Evolutionary conservation across 2,113 vertebrate genomes (phyloP).

Genomic region (Sinocyclocheilus maitianheensis): DNA sequence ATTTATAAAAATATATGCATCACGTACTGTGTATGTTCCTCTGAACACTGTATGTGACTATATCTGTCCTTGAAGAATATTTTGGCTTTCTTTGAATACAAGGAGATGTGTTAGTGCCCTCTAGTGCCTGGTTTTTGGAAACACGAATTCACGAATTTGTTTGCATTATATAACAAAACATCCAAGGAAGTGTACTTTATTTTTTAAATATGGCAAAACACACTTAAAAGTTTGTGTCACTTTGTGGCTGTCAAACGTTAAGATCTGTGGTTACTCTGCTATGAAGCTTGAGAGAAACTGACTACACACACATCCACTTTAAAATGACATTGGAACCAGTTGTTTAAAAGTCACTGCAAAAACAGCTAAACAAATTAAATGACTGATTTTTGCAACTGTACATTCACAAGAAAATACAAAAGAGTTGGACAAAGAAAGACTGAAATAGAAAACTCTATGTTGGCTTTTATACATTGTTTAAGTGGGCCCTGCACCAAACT

Average conservation of each 20-base stretch:
- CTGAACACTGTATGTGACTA: not conserved
- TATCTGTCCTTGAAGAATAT: not conserved
- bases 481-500: not conserved
- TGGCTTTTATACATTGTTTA: not conserved
- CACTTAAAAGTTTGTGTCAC: not conserved
- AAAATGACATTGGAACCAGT: not conserved
- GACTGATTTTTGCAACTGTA: not conserved
- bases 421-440: not conserved
- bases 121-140: slow-evolving; percentile 22
- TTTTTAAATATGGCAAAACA: slow-evolving; percentile 2
- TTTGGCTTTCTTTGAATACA: not conserved
- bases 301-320: not conserved
- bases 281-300: not conserved
- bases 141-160: not conserved
- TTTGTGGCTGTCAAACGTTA: not conserved
- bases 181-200: not conserved
- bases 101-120: slow-evolving; percentile 43
- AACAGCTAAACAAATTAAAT: too few relatives aligned
- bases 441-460: not conserved
- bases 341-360: not conserved
- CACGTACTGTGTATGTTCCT: not conserved
- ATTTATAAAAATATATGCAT: not conserved
- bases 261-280: not conserved
- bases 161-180: not conserved
- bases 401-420: not conserved